Base-by-base conservation (phyloP, 1,140 invertebrate genomes). In the Hirudo medicinalis region DNA sequence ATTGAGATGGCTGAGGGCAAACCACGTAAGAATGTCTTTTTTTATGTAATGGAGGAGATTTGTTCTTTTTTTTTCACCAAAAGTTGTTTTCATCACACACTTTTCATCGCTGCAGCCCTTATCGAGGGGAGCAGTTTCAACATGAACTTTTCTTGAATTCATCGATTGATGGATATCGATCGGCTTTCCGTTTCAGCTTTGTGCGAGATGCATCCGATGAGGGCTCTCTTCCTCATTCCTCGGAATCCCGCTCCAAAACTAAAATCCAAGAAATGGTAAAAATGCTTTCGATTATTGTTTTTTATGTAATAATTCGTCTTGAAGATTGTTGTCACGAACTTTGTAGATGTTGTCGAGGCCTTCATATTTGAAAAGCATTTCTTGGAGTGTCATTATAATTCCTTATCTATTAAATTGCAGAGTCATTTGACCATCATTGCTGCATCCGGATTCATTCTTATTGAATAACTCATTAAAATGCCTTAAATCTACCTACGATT, bases 1-100 rank as follows among this genome's bases (percentile, higher is more conserved):
- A 86, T 99, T 75, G 97, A 99, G 87, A 99, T 99, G 96, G 96
- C 96, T 66, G 97, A 99, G 85, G 96, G 94, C 79, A 95, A 98
- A 84, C 97, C 97, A 71, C 97, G 94, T 77, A 87, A 96, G 75
- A 49, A 15, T 49, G 43, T 49, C 15, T 49, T 49, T 8, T 49
- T 49, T 49, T 49, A 49, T 49, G 43, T 49, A 49, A 49, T 49
- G 43, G 43, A 49, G 1, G 15, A 49, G 43, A 49, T 49, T 49
- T 40, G 40, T 40, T 49, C 15, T 17, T 15, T 13, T 49, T 2
- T 49, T 49, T 49, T 49, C 11, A 49, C 43, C 43, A 15, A 17
- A 17, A 5, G 43, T 49, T 49, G 32, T 6, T 49, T 49, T 17
- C 43, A 15, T 17, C 43, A 49, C 15, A 49, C 15, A 49, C 11